Conservation (phyloP, 2,113 vertebrate species). For the Turdus rufiventris region DNA sequence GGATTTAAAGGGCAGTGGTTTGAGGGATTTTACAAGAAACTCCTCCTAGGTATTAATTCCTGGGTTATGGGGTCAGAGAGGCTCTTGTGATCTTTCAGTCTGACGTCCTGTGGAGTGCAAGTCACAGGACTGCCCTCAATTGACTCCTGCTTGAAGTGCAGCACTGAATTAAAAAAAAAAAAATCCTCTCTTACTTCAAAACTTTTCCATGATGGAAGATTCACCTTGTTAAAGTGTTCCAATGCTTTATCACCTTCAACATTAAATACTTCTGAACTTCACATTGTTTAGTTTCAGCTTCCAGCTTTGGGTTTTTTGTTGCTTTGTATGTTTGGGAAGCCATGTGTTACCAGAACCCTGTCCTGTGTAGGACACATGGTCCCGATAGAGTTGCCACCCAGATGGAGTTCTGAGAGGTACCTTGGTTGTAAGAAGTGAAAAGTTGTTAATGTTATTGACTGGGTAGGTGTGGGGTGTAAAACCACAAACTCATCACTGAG, state of each 20-base stretch:
- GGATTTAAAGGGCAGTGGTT: conserved; percentile 13
- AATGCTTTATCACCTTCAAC: neutral
- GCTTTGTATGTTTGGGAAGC: neutral
- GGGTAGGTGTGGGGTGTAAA: neutral
- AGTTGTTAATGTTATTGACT: neutral
- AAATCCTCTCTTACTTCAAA: neutral
- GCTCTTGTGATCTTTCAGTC: conserved; percentile 3
- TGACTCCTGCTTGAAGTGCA: conserved; percentile 14
- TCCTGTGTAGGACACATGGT: neutral
- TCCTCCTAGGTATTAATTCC: conserved; percentile 25
- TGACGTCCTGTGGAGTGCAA: neutral
- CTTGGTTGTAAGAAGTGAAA: neutral
- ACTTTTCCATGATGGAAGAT: neutral
- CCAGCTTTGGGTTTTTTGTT: neutral
- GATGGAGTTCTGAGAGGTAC: neutral
- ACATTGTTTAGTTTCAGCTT: neutral
- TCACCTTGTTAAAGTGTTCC: neutral
- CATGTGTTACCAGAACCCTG: rapidly evolving
- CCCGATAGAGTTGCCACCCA: neutral
- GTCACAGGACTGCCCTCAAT: conserved; percentile 2
- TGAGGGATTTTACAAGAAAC: conserved; percentile 7
- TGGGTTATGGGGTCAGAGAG: conserved; percentile 10
- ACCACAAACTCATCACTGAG: neutral
- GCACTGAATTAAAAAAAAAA: neutral
- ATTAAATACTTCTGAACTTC: neutral